These are phyloP conservation scores for Mamestra brassicae DNA, from an alignment of 2,888 invertebrate genomes.

Conservation along the genomic window DNA sequence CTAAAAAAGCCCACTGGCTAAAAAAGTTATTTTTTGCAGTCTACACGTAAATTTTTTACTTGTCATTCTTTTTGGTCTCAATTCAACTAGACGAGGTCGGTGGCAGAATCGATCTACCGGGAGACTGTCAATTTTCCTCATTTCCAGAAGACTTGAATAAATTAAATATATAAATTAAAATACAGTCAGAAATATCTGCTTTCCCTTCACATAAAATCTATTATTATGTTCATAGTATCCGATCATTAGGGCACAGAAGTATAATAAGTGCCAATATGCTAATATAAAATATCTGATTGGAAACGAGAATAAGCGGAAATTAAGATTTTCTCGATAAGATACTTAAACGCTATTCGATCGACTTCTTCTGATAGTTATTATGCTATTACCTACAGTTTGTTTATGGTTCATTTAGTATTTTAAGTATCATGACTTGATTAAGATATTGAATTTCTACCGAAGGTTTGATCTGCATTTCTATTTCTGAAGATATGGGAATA, in stretches of 20 bases:
- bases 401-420: constrained; percentile 17
- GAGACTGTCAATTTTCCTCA: not conserved
- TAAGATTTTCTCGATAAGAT: constrained; percentile 32
- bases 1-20: too few species aligned
- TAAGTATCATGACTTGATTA: not conserved
- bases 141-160: not conserved
- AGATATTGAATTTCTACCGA: not conserved
- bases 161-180: not conserved
- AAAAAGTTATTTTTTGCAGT: too few species aligned
- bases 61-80: too few species aligned
- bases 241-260: not conserved
- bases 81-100: too few species aligned
- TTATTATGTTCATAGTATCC: not conserved
- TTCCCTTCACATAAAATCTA: constrained; percentile 3
- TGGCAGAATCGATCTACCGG: too few species aligned
- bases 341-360: constrained; percentile 12
- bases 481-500: too few species aligned
- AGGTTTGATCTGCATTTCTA: not conserved
- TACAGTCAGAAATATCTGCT: not conserved
- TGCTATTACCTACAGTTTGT: not conserved
- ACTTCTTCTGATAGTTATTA: constrained; percentile 6
- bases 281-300: constrained; percentile 30
- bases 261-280: constrained; percentile 11
- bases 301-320: constrained; percentile 17
- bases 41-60: too few species aligned